A percentile compares a stretch with the other conserved stretches of the same genome.
phyloP scores from a whole-genome alignment of 2,113 vertebrate genomes.

The Urocolius indicus region DNA sequence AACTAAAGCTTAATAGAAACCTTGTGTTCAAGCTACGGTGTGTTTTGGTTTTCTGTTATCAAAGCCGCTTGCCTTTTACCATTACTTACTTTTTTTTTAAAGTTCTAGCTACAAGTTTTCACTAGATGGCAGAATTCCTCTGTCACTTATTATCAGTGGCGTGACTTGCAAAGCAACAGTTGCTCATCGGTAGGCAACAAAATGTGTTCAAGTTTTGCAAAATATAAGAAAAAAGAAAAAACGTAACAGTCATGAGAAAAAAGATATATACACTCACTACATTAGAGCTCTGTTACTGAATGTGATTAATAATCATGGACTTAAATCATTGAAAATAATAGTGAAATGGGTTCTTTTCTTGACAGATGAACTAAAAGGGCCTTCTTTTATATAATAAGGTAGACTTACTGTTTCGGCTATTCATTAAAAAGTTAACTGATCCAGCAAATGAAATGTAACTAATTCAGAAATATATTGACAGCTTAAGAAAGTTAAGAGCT shows the following conservation, averaged over 20 bases:
- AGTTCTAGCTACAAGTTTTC: constrained; percentile 25
- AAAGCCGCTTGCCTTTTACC: neutral
- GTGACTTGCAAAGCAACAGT: constrained; percentile 1
- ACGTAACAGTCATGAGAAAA: neutral
- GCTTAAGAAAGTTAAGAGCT: neutral
- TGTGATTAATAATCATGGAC: neutral
- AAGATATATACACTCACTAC: neutral
- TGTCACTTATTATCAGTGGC: neutral
- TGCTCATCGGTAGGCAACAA: neutral
- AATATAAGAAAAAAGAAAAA: neutral
- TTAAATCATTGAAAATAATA: neutral
- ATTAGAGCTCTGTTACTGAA: neutral
- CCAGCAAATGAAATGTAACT: neutral
- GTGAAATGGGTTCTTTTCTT: neutral
- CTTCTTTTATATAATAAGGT: neutral
- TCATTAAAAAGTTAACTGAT: neutral
- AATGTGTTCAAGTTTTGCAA: neutral
- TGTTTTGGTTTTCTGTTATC: neutral
- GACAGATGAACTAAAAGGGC: neutral
- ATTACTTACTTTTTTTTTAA: neutral
- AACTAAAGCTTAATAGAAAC: neutral
- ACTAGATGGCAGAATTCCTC: constrained; percentile 71
- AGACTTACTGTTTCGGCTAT: neutral
- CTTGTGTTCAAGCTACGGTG: neutral
- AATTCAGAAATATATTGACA: neutral